Percentiles rank a stretch among this genome's conserved stretches.
Conservation (phyloP, 2,888 invertebrate genomes). For the Pachydiplax longipennis region DNA sequence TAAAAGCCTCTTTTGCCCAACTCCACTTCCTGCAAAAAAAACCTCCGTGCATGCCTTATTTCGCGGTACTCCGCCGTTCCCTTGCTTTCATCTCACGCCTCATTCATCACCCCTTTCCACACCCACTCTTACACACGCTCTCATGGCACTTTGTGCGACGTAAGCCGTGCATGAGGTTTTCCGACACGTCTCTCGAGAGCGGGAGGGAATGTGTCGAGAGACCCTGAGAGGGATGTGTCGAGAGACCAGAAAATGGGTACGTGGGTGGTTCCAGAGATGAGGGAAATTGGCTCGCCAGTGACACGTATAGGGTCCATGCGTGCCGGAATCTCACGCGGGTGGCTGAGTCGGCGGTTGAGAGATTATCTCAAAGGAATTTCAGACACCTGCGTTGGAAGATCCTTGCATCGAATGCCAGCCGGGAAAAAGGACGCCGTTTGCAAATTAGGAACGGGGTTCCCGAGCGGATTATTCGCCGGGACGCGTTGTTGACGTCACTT, state of each 20-base stretch:
- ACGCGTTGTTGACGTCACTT: not conserved
- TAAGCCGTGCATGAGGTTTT: not conserved
- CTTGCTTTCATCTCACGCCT: not conserved
- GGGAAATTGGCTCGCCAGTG: not conserved
- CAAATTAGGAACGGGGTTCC: not conserved
- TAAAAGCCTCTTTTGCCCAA: not conserved
- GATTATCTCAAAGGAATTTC: not conserved
- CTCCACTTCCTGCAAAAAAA: not conserved
- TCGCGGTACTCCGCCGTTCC: not conserved
- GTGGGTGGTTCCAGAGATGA: not conserved
- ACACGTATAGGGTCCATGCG: not conserved
- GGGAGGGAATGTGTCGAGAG: not conserved
- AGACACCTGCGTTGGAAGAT: not conserved
- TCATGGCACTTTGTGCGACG: not conserved
- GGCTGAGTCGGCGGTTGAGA: not conserved
- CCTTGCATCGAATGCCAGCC: not conserved
- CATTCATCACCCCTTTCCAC: not conserved
- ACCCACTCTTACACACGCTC: not conserved
- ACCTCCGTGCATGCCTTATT: not conserved
- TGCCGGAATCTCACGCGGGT: not conserved
- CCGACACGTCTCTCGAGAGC: not conserved
- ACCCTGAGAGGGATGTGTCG: too few relatives aligned
- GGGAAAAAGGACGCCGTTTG: not conserved
- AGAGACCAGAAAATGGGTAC: not conserved
- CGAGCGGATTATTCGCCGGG: not conserved